phyloP scores from a whole-genome alignment of 2,113 vertebrate genomes.

The Alces alces region DNA sequence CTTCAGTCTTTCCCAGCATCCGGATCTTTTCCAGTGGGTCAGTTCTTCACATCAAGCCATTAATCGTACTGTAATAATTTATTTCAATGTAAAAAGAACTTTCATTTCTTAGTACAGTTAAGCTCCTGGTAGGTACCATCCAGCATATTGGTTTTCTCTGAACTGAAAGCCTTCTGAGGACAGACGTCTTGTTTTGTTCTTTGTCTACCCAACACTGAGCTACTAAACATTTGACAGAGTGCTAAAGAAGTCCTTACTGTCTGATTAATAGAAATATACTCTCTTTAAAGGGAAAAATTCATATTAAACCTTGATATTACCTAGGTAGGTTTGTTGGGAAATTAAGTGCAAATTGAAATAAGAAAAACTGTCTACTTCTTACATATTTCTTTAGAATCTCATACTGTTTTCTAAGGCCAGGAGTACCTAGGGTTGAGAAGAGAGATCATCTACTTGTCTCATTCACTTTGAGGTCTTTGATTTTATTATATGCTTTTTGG shows the following conservation, averaged over 20 bases:
- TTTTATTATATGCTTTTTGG: background rate
- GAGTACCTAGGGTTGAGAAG: background rate
- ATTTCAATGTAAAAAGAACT: background rate
- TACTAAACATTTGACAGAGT: background rate
- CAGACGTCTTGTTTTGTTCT: background rate
- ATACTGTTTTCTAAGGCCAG: background rate
- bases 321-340: background rate
- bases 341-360: background rate
- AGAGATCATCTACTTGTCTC: background rate
- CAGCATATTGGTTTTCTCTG: background rate
- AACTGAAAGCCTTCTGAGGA: background rate
- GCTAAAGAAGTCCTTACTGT: background rate
- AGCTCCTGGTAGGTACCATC: background rate
- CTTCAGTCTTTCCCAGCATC: background rate
- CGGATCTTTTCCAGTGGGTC: background rate
- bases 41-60: background rate
- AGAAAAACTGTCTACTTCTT: background rate
- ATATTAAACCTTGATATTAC: background rate
- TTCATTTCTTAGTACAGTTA: background rate
- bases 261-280: background rate
- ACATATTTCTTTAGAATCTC: background rate
- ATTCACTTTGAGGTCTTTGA: background rate
- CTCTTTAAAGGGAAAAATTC: background rate
- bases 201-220: background rate
- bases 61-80: background rate